A percentile compares a stretch with the other conserved stretches of the same genome.
Conservation (phyloP, 2,888 invertebrate species). For the Apodemia hepburni region DNA sequence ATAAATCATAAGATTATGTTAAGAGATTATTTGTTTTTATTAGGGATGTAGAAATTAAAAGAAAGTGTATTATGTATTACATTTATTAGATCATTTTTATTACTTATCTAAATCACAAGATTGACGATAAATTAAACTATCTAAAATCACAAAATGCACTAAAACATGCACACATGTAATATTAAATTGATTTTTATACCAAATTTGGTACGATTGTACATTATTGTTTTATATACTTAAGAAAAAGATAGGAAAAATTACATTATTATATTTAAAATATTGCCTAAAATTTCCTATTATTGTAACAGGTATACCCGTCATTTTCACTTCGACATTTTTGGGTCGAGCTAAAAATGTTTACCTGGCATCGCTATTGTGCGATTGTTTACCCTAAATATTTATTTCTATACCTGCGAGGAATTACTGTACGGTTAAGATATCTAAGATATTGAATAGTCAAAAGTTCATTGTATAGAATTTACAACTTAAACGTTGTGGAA, state of each 20-base stretch:
- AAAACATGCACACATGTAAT: conserved; percentile 79
- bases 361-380: conserved; percentile 34
- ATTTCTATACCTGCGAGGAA: conserved; percentile 53
- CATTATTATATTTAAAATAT: conserved; percentile 41
- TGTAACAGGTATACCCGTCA: conserved; percentile 32
- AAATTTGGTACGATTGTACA: conserved; percentile 67
- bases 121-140: conserved; percentile 78
- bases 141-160: conserved; percentile 81
- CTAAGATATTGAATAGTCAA: conserved; percentile 9
- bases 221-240: conserved; percentile 55
- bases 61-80: conserved; percentile 42
- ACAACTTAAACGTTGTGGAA: conserved; percentile 13
- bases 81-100: conserved; percentile 54
- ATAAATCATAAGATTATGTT: neutral
- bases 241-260: conserved; percentile 44
- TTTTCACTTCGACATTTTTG: conserved; percentile 23
- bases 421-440: conserved; percentile 33
- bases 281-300: conserved; percentile 55
- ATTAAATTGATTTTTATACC: conserved; percentile 72
- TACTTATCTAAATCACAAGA: conserved; percentile 77
- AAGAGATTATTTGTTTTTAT: conserved; percentile 22
- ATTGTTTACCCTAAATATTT: conserved; percentile 35
- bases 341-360: conserved; percentile 30
- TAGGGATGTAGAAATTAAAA: conserved; percentile 28
- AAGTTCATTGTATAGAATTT: neutral